A percentile compares a stretch with the other conserved stretches of the same genome.
phyloP scores from a whole-genome alignment of 2,888 invertebrate genomes.

The Lamellibrachia columna region DNA sequence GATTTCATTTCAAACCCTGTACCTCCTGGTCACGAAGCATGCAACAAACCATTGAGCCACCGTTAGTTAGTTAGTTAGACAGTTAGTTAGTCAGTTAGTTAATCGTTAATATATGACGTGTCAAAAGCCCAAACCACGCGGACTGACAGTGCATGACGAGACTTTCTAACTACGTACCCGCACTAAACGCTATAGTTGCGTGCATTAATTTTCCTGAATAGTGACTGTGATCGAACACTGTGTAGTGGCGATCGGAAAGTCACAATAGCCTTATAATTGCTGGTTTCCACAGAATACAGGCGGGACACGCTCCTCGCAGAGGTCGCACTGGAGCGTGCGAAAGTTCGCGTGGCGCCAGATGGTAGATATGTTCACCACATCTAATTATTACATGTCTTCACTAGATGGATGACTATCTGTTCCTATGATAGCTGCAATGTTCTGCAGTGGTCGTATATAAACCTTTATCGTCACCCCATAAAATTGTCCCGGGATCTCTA shows the following conservation, averaged over 20 bases:
- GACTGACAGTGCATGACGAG: background rate
- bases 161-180: background rate
- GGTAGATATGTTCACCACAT: background rate
- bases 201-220: background rate
- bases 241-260: background rate
- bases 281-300: background rate
- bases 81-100: background rate
- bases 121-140: background rate
- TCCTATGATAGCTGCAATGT: background rate
- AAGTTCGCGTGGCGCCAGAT: background rate
- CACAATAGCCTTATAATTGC: background rate
- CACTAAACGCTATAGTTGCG: background rate
- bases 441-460: background rate
- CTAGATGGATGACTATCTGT: background rate
- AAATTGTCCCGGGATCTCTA: background rate
- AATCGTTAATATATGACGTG: background rate
- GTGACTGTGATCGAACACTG: background rate
- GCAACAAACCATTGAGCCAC: too few relatives aligned
- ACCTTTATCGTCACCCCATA: background rate
- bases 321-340: constrained; percentile 1
- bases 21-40: too few relatives aligned
- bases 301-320: background rate
- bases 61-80: background rate
- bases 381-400: background rate
- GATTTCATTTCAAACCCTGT: too few relatives aligned